Conservation (phyloP, 2,888 invertebrate species). For the Melinaea menophilus region DNA sequence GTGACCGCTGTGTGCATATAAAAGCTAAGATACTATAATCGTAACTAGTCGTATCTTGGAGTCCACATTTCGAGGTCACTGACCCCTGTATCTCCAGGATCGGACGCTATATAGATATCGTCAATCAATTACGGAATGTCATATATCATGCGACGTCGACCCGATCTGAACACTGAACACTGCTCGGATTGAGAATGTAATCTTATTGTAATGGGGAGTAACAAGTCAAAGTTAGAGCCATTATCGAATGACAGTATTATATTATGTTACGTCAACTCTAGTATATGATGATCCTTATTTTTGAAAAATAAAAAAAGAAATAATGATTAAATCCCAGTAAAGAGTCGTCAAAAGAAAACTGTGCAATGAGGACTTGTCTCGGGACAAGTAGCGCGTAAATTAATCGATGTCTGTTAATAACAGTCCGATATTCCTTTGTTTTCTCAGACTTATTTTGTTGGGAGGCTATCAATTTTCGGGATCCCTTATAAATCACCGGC, state of each 20-base stretch:
- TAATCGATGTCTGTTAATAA: constrained; percentile 35
- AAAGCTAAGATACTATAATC: neutral
- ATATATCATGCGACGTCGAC: constrained; percentile 41
- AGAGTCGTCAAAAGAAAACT: too few relatives aligned
- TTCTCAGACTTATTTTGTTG: constrained; percentile 53
- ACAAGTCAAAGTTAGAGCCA: constrained; percentile 27
- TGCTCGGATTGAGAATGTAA: constrained; percentile 35
- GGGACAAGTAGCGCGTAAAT: constrained; percentile 13
- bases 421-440: constrained; percentile 48
- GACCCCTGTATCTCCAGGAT: constrained; percentile 30
- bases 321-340: too few relatives aligned
- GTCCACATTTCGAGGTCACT: constrained; percentile 26
- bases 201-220: constrained; percentile 31
- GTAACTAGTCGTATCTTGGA: constrained; percentile 7
- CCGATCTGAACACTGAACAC: constrained; percentile 30
- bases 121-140: constrained; percentile 56
- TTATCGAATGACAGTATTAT: constrained; percentile 20
- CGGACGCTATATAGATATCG: constrained; percentile 43
- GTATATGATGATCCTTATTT: too few relatives aligned
- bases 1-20: too few relatives aligned
- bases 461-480: constrained; percentile 64
- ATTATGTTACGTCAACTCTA: neutral
- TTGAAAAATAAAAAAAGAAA: too few relatives aligned
- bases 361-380: neutral
- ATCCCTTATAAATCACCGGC: constrained; percentile 66